Conservation (phyloP, 1,140 invertebrate species). For the Cephus cinctus region DNA sequence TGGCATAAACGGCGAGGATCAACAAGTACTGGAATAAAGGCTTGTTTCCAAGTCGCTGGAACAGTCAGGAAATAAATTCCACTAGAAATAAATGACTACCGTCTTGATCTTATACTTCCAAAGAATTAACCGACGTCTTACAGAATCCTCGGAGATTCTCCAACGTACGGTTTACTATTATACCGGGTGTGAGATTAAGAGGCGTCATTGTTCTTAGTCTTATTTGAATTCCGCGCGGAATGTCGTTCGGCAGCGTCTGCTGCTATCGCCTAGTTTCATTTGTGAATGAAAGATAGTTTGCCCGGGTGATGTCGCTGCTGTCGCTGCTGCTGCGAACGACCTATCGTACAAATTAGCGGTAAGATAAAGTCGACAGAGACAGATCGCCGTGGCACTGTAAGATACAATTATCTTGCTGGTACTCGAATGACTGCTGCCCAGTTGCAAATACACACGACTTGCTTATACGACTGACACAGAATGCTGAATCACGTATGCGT, state of each 20-base stretch:
- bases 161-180: no score
- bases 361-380: slow-evolving; percentile 53
- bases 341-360: slow-evolving; percentile 50
- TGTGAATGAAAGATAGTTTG: slow-evolving; percentile 18
- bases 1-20: background rate
- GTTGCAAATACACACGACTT: background rate
- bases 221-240: no score
- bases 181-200: no score
- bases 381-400: slow-evolving; percentile 35
- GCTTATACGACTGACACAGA: background rate
- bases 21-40: no score
- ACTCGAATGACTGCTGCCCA: background rate
- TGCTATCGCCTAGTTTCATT: slow-evolving; percentile 21
- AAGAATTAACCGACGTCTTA: no score
- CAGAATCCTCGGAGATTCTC: no score
- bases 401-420: slow-evolving; percentile 46
- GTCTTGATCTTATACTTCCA: no score
- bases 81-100: no score
- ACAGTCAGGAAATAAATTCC: no score
- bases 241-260: no score
- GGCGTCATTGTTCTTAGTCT: no score
- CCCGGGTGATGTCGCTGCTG: slow-evolving; percentile 12
- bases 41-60: no score
- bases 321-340: slow-evolving; percentile 12
- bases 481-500: background rate